These are phyloP conservation scores for Caenorhabditis remanei DNA, from an alignment of 1,140 invertebrate species.

Conservation along the genomic window DNA sequence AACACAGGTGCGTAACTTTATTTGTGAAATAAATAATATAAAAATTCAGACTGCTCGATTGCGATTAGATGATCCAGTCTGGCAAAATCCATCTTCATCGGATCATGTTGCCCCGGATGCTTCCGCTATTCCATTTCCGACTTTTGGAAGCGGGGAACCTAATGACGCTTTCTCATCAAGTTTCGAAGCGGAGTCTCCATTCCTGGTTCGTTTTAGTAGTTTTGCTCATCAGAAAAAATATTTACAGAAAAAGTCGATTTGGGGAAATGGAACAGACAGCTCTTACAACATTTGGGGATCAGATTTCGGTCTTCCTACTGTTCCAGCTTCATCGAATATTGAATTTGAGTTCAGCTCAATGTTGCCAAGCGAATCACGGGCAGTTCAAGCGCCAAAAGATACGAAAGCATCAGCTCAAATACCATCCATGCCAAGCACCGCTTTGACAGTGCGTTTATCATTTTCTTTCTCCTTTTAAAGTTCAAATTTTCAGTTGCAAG, in stretches of 20 bases:
- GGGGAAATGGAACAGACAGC: slow-evolving; percentile 8
- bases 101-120: slow-evolving; percentile 54
- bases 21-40: background rate
- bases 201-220: background rate
- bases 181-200: background rate
- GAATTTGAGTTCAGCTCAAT: background rate
- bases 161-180: slow-evolving; percentile 10
- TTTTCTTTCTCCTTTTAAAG: background rate
- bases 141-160: background rate
- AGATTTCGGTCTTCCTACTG: background rate
- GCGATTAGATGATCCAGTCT: slow-evolving; percentile 54
- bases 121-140: slow-evolving; percentile 54
- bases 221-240: background rate
- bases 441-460: background rate
- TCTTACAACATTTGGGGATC: slow-evolving; percentile 48
- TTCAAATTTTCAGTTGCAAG: slow-evolving; percentile 40
- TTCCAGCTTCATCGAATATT: background rate
- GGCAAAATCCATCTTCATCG: slow-evolving; percentile 50
- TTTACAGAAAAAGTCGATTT: slow-evolving; percentile 39
- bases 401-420: background rate
- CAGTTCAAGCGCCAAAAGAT: background rate
- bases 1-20: slow-evolving; percentile 59
- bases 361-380: background rate
- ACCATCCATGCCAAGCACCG: slow-evolving; percentile 39
- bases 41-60: slow-evolving; percentile 60